Base-by-base conservation (phyloP, 2,113 vertebrate genomes). In the Marcusenius ussheri region DNA sequence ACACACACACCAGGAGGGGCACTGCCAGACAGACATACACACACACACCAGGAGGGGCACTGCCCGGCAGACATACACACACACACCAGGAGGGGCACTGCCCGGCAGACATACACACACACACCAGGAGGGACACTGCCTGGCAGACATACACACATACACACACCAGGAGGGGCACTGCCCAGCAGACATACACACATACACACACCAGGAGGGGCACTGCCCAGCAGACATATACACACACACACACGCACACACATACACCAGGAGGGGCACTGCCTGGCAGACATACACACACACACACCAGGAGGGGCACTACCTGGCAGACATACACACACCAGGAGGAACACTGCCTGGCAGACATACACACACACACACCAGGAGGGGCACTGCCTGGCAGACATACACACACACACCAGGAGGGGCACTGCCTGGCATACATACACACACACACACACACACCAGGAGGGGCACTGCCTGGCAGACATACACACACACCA, bases 131-230 rank as follows among this genome's bases (percentile, higher is more conserved):
- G 10, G 10, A 11, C 49, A 50, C 49, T 50, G 49, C 49, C 10
- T 11, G 0, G 2, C 45, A 87, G 70, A 92, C 90, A 94, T 92
- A 94, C 46, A 58, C 24, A n/a, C n/a, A n/a, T n/a, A 92, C 90
- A 89, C 83, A 58, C 24, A 80, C 80, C 7, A 8, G 39, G 39
- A 80, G 74, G 31, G 35, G 74, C 74, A 17, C 39, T 45, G 19
- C 35, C 31, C 5, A 2, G 39, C 42, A 84, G 80, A 42, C 45
- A 87, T 51, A 92, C 90, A 94, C 93, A 94, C 50, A 53, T 15
- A 53, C 51, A 50, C 13, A 50, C 49, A 50, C 49, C 3, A 50
- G 49, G 49, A 15, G 11, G 49, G 49, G 13, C 49, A 50, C 49
- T 50, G 49, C 49, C 49, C 47, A 0, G 47, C 8, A 49, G 47